Conservation (phyloP, 2,888 invertebrate genomes). For the Physocephala rufipes region DNA sequence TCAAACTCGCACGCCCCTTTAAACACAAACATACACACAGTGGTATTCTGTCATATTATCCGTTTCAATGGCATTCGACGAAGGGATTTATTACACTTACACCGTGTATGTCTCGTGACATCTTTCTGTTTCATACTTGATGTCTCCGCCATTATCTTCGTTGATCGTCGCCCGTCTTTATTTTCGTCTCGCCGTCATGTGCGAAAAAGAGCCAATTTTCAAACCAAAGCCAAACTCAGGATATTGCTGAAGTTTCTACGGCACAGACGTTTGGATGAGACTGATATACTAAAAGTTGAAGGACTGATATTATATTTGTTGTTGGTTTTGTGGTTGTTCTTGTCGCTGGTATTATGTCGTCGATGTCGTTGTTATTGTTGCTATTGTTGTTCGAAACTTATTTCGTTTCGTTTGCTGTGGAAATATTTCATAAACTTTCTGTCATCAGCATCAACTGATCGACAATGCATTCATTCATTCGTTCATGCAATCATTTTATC, state of each 20-base stretch:
- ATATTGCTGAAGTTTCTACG: slow-evolving; percentile 22
- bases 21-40: background rate
- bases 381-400: background rate
- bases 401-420: slow-evolving; percentile 7
- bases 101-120: background rate
- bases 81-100: background rate
- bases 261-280: background rate
- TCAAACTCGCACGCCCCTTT: background rate
- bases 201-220: slow-evolving; percentile 16
- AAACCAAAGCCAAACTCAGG: slow-evolving; percentile 4
- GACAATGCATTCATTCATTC: too few relatives aligned
- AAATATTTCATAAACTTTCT: slow-evolving; percentile 14
- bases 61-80: background rate
- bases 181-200: slow-evolving; percentile 1
- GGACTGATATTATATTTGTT: too few relatives aligned
- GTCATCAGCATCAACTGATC: background rate
- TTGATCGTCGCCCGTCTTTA: too few relatives aligned
- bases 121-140: too few relatives aligned
- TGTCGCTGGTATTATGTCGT: background rate
- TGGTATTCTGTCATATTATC: background rate
- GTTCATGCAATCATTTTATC: too few relatives aligned
- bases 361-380: background rate
- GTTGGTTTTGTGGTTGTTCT: too few relatives aligned
- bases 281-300: too few relatives aligned
- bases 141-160: too few relatives aligned